Evolutionary conservation across 2,888 invertebrate genomes (phyloP).

Genomic region (Drosophila differens): DNA sequence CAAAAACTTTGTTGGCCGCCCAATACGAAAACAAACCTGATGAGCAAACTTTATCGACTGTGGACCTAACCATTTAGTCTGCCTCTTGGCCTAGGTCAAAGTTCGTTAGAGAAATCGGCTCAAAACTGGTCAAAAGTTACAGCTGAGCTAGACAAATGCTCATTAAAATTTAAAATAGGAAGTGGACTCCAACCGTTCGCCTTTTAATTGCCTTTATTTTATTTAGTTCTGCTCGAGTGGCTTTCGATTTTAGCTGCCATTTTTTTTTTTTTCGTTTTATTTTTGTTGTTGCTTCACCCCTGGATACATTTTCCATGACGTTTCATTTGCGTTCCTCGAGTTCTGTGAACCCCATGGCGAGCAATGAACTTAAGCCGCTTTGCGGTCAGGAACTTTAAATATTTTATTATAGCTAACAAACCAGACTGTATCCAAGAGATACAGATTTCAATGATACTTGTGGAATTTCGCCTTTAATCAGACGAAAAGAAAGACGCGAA

Average conservation of each 20-base stretch:
- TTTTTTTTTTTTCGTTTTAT: background rate
- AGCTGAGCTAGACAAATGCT: constrained; percentile 31
- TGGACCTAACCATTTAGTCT: constrained; percentile 8
- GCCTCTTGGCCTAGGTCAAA: constrained; percentile 49
- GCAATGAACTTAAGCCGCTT: constrained; percentile 24
- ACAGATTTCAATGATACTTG: constrained; percentile 4
- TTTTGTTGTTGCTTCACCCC: constrained; percentile 22
- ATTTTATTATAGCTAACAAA: constrained; percentile 17
- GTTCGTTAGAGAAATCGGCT: constrained; percentile 10
- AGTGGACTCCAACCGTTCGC: background rate
- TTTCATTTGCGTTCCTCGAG: constrained; percentile 47
- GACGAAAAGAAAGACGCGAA: background rate
- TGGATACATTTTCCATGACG: background rate
- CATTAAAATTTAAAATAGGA: constrained; percentile 24
- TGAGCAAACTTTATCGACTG: constrained; percentile 18
- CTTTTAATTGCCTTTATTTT: constrained; percentile 42
- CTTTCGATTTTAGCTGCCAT: constrained; percentile 26
- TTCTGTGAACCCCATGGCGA: constrained; percentile 30
- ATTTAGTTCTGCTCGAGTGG: constrained; percentile 30
- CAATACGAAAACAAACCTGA: constrained; percentile 15
- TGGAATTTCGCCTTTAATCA: constrained; percentile 38
- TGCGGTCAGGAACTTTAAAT: constrained; percentile 22
- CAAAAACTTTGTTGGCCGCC: constrained; percentile 46
- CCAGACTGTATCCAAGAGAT: background rate
- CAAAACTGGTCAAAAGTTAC: constrained; percentile 23